Evolutionary conservation across 2,888 invertebrate genomes (phyloP).

Genomic region (Drosophila rellima): DNA sequence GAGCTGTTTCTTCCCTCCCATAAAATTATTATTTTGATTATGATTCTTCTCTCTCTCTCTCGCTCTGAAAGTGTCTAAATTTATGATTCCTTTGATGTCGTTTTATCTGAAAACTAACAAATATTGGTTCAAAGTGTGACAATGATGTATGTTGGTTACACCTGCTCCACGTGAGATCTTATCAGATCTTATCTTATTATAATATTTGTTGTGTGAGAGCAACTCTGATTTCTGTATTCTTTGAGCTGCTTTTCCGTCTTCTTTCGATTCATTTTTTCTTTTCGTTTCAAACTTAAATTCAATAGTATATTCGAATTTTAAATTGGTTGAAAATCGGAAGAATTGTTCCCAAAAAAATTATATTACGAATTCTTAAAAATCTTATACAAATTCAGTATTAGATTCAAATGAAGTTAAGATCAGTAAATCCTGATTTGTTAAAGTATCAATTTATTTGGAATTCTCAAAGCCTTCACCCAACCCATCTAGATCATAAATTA

Average conservation of each 20-base stretch:
- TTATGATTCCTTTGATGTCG: conserved; percentile 3
- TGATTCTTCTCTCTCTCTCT: neutral
- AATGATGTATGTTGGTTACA: conserved; percentile 71
- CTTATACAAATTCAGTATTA: too few species aligned
- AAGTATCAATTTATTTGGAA: neutral
- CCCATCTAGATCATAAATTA: conserved; percentile 27
- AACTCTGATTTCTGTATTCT: neutral
- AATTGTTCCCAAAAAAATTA: neutral
- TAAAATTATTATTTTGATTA: conserved; percentile 21
- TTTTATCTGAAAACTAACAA: conserved; percentile 33
- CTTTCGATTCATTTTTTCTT: neutral
- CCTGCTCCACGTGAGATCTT: conserved; percentile 55
- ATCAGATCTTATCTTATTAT: conserved; percentile 52
- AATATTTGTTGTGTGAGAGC: conserved; percentile 37
- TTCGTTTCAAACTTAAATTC: neutral
- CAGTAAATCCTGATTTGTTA: neutral
- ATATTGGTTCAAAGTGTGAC: conserved; percentile 60
- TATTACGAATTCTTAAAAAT: too few species aligned
- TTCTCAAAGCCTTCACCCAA: neutral
- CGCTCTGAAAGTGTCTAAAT: too few species aligned
- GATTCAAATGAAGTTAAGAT: neutral
- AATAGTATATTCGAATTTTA: neutral
- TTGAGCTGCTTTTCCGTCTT: neutral
- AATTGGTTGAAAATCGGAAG: neutral
- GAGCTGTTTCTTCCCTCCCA: neutral